These are phyloP conservation scores for Porites divaricata DNA, from an alignment of 92 coral and sea anemone species.

Conservation along the genomic window DNA sequence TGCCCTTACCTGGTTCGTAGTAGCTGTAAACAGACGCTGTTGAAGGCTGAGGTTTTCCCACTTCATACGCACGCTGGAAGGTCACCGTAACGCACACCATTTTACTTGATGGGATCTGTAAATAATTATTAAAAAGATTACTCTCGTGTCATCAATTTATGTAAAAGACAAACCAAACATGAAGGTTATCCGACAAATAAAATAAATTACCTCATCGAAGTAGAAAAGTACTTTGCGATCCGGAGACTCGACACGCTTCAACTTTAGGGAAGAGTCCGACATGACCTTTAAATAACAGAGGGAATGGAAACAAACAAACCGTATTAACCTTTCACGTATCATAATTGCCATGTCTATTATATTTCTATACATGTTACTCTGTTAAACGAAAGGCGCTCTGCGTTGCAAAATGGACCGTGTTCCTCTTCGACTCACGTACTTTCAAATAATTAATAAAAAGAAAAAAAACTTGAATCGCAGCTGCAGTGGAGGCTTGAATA, in stretches of 20 bases:
- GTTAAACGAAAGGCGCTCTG: no score
- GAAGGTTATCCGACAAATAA: neutral
- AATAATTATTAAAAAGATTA: neutral
- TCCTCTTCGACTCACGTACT: no score
- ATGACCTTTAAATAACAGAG: conserved; percentile 47
- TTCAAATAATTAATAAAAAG: no score
- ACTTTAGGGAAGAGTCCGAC: conserved; percentile 48
- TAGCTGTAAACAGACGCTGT: conserved; percentile 94
- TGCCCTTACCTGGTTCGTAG: conserved; percentile 85
- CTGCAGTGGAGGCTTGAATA: no score
- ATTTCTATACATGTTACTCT: no score
- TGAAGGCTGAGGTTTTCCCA: conserved; percentile 89
- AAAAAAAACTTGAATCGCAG: no score
- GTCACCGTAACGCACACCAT: conserved; percentile 71
- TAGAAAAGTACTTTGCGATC: conserved; percentile 82
- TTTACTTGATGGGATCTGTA: conserved; percentile 63
- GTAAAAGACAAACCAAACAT: neutral
- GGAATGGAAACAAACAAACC: neutral
- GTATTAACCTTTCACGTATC: neutral
- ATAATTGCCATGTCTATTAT: no score
- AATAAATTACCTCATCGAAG: conserved; percentile 79
- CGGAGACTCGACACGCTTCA: conserved; percentile 81
- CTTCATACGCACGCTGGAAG: conserved; percentile 80
- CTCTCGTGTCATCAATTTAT: neutral
- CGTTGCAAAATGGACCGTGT: no score